Base-by-base conservation (phyloP, 2,797 vertebrate genomes). In the Enteromius fasciolatus region DNA sequence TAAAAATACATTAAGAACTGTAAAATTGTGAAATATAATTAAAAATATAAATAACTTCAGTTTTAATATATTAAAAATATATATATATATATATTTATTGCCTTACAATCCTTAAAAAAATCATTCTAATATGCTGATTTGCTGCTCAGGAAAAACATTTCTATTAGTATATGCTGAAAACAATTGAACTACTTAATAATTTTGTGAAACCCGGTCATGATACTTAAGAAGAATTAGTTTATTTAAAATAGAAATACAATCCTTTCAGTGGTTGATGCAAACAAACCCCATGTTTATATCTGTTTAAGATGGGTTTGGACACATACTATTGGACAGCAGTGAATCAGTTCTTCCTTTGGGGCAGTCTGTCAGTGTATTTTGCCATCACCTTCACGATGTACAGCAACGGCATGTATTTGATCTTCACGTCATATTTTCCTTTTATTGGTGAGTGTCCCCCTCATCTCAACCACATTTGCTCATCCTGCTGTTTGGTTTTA, bases 331-430 rank as follows among this genome's bases (percentile, higher is more conserved):
- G 98, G 98, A 99, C 97, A 0, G 89, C 95, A 2, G 92, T 98
- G 83, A 98, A 96, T 91, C 98, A 99, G 79, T 94, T 98, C 82
- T 96, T 98, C 82, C 92, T 96, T 67, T 99, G 97, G 97, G 97
- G 97, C 31, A 99, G 97, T 92, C 93, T 98, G 87, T 94, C 95
- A 0, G 92, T 95, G 69, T 99, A 98, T 91, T 99, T 98, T 78
- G 95, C 95, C 67, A 86, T 97, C 89, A 95, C 94, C 0, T 96
- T 98, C 90, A 96, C 98, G 87, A 96, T 98, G 95, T 97, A 96
- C 88, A 98, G 97, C 88, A 96, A 97, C 0, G 97, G 96, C 91
- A 95, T 97, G 93, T 99, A 96, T 88, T 87, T 96, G 88, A 94
- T 96, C 87, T 96, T 97, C 90, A 96, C 96, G 9, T 94, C 91